Percentiles rank a stretch among this genome's conserved stretches.
These are phyloP conservation scores for Callyntrura guangdongensis DNA, from an alignment of 2,888 invertebrate genomes.

Conservation along the genomic window DNA sequence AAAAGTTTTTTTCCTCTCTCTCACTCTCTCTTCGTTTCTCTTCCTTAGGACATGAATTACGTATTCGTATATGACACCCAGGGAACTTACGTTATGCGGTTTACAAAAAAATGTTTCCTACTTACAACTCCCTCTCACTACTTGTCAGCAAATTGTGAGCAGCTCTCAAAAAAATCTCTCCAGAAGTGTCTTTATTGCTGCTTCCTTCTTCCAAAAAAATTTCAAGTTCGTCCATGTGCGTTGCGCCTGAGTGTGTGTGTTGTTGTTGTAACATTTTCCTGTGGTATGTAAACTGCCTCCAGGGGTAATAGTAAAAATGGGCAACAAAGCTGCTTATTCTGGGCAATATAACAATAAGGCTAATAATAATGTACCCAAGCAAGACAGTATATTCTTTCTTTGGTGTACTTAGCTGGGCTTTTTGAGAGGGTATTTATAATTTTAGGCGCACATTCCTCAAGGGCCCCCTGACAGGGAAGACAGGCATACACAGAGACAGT, in stretches of 20 bases:
- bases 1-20: no score
- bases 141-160: no score
- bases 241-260: constrained; percentile 3
- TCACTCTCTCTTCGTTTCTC: no score
- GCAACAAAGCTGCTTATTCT: constrained; percentile 27
- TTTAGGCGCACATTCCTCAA: constrained; percentile 19
- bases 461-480: constrained; percentile 36
- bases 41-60: no score
- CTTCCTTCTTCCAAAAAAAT: not conserved
- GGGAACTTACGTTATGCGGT: no score
- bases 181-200: constrained; percentile 30
- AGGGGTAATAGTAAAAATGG: not conserved
- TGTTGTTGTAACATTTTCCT: not conserved
- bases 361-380: not conserved
- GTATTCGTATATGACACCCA: no score
- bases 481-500: not conserved
- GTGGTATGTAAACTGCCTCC: constrained; percentile 54
- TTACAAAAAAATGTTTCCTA: no score
- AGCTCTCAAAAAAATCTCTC: not conserved
- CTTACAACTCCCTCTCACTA: no score
- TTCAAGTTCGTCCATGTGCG: constrained; percentile 25
- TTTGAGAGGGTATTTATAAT: not conserved
- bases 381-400: no score
- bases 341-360: not conserved
- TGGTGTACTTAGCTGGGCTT: not conserved